These are phyloP conservation scores for Prenolepis imparis DNA, from an alignment of 2,888 invertebrate species.

Conservation along the genomic window DNA sequence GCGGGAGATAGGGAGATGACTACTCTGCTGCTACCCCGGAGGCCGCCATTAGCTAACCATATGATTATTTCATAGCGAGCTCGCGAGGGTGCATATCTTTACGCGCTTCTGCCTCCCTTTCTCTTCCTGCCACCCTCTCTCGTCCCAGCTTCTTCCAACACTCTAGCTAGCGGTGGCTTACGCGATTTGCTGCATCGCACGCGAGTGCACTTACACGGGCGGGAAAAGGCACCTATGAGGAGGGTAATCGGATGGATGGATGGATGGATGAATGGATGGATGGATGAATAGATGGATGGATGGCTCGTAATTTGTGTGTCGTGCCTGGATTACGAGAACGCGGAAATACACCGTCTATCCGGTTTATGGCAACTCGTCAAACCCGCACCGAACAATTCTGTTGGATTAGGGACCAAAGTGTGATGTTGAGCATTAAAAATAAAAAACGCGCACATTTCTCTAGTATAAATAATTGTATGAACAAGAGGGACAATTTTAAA, in stretches of 20 bases:
- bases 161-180: conserved; percentile 59
- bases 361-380: not conserved
- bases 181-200: conserved; percentile 63
- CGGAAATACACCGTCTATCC: conserved; percentile 6
- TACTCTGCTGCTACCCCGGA: conserved; percentile 76
- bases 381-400: not conserved
- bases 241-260: conserved; percentile 58
- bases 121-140: conserved; percentile 19
- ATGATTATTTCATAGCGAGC: conserved; percentile 86
- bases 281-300: conserved; percentile 29
- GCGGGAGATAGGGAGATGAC: conserved; percentile 28
- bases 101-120: conserved; percentile 52
- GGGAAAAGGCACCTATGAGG: conserved; percentile 39
- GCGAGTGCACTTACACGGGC: conserved; percentile 44
- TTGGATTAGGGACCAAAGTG: too few relatives aligned
- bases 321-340: conserved; percentile 28
- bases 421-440: not conserved
- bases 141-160: conserved; percentile 31
- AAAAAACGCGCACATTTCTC: not conserved
- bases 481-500: not conserved
- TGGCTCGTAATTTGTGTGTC: conserved; percentile 46
- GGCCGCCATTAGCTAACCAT: conserved; percentile 86
- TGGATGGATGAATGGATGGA: not conserved
- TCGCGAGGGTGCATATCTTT: conserved; percentile 82
- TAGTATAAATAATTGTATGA: not conserved